Conservation (phyloP, 2,113 vertebrate genomes). For the Scortum barcoo region DNA sequence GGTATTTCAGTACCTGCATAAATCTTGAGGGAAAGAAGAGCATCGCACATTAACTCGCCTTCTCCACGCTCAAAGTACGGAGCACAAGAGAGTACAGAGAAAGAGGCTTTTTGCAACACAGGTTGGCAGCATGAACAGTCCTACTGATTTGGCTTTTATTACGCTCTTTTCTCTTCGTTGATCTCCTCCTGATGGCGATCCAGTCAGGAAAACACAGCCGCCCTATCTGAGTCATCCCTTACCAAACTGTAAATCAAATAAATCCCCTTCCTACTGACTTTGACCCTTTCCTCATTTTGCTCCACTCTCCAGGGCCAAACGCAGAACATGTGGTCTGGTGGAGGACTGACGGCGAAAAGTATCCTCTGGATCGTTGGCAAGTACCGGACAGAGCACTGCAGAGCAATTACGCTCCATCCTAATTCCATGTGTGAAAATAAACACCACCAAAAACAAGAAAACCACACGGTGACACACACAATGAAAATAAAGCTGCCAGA, state of each 20-base stretch:
- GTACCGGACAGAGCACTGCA: constrained; percentile 21
- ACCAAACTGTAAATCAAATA: constrained; percentile 59
- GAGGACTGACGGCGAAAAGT: constrained; percentile 24
- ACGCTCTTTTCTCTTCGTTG: constrained; percentile 6
- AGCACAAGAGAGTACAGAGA: neutral
- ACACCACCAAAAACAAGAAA: constrained; percentile 30
- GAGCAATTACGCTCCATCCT: constrained; percentile 33
- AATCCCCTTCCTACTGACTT: constrained; percentile 63
- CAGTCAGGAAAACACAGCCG: constrained; percentile 52
- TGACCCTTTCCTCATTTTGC: constrained; percentile 52
- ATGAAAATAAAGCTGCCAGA: constrained; percentile 18
- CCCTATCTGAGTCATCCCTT: constrained; percentile 46
- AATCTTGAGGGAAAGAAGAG: neutral
- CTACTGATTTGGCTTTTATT: constrained; percentile 31
- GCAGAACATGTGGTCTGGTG: constrained; percentile 49
- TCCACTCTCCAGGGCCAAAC: constrained; percentile 47
- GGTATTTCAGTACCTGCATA: neutral
- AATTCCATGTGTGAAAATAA: constrained; percentile 54
- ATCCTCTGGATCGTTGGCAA: constrained; percentile 49
- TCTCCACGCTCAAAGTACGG: neutral
- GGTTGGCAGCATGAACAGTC: neutral
- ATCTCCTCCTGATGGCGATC: constrained; percentile 35
- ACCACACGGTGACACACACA: constrained; percentile 27
- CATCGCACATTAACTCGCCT: neutral
- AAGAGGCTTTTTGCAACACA: neutral